These are phyloP conservation scores for Exaiptasia diaphana DNA, from an alignment of 64 coral and sea anemone species.

Conservation along the genomic window DNA sequence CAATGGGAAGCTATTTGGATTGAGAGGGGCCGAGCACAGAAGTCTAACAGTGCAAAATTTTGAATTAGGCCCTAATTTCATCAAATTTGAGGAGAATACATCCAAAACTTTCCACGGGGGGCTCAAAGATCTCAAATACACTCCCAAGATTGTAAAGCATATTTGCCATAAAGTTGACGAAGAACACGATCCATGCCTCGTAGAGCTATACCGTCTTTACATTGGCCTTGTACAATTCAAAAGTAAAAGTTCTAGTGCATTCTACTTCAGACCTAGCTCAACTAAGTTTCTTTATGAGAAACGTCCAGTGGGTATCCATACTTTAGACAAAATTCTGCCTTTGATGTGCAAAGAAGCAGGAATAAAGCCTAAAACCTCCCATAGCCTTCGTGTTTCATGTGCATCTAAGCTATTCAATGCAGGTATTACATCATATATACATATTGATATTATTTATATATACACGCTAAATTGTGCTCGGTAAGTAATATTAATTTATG, in stretches of 20 bases:
- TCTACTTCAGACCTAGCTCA: slow-evolving; percentile 6
- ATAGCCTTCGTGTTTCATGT: background rate
- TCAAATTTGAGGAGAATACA: slow-evolving; percentile 34
- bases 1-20: slow-evolving; percentile 50
- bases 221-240: slow-evolving; percentile 9
- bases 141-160: slow-evolving; percentile 20
- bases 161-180: slow-evolving; percentile 31
- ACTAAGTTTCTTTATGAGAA: slow-evolving; percentile 14
- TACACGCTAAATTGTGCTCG: too few species aligned
- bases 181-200: slow-evolving; percentile 20
- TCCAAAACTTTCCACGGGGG: slow-evolving; percentile 55
- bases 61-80: slow-evolving; percentile 12
- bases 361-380: slow-evolving; percentile 1
- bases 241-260: slow-evolving; percentile 10
- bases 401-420: slow-evolving; percentile 19
- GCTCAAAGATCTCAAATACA: slow-evolving; percentile 41
- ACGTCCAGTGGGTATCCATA: slow-evolving; percentile 14
- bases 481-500: too few species aligned
- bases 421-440: too few species aligned
- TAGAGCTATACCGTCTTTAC: slow-evolving; percentile 7
- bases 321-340: slow-evolving; percentile 6
- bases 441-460: too few species aligned
- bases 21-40: slow-evolving; percentile 34
- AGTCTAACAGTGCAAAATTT: slow-evolving; percentile 21
- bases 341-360: slow-evolving; percentile 19